phyloP scores from a whole-genome alignment of 1,140 invertebrate genomes.

The Luehdorfia chinensis region DNA sequence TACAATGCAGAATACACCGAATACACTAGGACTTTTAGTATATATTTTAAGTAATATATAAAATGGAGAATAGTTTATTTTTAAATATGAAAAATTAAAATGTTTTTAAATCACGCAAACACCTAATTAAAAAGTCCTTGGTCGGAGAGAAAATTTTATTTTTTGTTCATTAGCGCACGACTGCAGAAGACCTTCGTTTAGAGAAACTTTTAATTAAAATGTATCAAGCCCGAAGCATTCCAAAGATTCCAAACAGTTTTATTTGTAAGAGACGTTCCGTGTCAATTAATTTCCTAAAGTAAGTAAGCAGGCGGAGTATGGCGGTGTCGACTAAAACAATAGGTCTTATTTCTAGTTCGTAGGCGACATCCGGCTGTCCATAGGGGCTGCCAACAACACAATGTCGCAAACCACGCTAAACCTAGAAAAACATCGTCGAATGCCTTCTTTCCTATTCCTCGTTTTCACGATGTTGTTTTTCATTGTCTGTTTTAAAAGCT shows the following conservation, averaged over 20 bases:
- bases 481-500: conserved; percentile 18
- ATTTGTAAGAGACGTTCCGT: conserved; percentile 52
- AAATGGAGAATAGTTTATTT: no score
- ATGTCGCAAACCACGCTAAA: conserved; percentile 45
- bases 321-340: conserved; percentile 43
- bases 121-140: conserved; percentile 18
- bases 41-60: no score
- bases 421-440: conserved; percentile 53
- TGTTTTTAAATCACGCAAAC: conserved; percentile 19
- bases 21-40: no score
- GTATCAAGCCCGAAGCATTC: conserved; percentile 50
- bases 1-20: no score
- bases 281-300: conserved; percentile 65
- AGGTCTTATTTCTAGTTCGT: conserved; percentile 37
- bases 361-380: conserved; percentile 36
- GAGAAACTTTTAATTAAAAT: conserved; percentile 72
- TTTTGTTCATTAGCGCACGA: conserved; percentile 31
- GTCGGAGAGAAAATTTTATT: conserved; percentile 42
- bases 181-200: conserved; percentile 40
- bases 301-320: conserved; percentile 38
- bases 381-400: conserved; percentile 36
- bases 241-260: conserved; percentile 50
- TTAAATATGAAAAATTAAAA: no score
- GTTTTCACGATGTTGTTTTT: conserved; percentile 37
- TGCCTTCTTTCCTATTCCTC: conserved; percentile 40